phyloP scores from a whole-genome alignment of 2,113 vertebrate species.

The Podilymbus podiceps region DNA sequence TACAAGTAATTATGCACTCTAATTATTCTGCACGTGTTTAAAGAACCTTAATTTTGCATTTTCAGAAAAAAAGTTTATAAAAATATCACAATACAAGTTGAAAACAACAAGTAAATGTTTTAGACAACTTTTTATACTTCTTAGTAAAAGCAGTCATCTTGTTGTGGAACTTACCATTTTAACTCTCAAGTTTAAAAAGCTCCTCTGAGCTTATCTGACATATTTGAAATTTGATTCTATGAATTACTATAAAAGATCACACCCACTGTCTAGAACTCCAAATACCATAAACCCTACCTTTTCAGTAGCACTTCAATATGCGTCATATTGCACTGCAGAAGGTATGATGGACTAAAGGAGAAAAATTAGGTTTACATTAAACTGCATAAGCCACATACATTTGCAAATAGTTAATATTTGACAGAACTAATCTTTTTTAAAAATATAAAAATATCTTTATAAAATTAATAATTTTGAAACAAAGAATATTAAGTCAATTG shows the following conservation, averaged over 20 bases:
- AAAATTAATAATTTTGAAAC: neutral
- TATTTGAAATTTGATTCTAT: neutral
- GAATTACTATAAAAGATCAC: neutral
- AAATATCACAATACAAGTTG: neutral
- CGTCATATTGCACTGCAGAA: slow-evolving; percentile 89
- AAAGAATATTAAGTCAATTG: neutral
- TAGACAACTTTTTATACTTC: neutral
- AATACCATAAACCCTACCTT: slow-evolving; percentile 75
- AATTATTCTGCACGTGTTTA: neutral
- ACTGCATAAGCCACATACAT: neutral
- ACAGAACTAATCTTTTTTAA: neutral
- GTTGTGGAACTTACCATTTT: neutral
- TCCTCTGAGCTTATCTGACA: neutral
- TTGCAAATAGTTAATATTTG: neutral
- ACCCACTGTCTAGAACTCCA: neutral
- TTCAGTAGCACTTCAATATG: slow-evolving; percentile 83
- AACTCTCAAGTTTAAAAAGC: neutral
- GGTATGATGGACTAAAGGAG: slow-evolving; percentile 84
- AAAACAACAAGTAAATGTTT: neutral
- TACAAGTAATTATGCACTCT: neutral
- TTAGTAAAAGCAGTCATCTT: neutral
- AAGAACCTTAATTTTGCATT: neutral
- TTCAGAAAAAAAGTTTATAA: neutral
- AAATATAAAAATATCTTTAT: neutral
- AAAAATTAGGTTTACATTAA: neutral